Evolutionary conservation across 1,140 invertebrate species (phyloP).

Genomic region (Cardiocondyla obscurior): DNA sequence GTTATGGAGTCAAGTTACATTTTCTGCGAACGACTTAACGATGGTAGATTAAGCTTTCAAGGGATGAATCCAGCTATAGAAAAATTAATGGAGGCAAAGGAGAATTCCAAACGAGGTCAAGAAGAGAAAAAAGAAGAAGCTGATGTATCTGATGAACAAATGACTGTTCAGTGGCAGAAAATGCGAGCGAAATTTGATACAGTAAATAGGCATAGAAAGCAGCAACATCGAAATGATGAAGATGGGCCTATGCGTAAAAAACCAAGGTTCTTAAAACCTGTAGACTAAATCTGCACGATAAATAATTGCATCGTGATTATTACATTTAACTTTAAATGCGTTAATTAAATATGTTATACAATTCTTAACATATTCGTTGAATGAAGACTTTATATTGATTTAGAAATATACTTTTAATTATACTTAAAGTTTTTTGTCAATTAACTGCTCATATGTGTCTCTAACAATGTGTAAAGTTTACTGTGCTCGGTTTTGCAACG

Average conservation of each 20-base stretch:
- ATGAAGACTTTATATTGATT: background rate
- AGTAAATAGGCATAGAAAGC: conserved; percentile 71
- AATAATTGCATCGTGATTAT: background rate
- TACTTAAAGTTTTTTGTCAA: background rate
- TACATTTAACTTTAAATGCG: background rate
- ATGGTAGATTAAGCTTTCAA: conserved; percentile 93
- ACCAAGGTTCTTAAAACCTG: conserved; percentile 78
- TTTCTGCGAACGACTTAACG: conserved; percentile 89
- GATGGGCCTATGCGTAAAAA: conserved; percentile 74
- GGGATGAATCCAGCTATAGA: conserved; percentile 96
- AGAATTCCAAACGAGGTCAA: conserved; percentile 77
- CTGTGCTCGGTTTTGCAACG: conserved; percentile 58
- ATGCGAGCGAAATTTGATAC: conserved; percentile 77
- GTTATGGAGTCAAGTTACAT: conserved; percentile 91
- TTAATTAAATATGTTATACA: conserved; percentile 24
- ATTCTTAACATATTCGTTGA: background rate
- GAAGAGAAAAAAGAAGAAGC: conserved; percentile 84
- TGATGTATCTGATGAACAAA: conserved; percentile 89
- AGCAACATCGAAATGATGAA: conserved; percentile 49
- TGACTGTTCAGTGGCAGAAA: conserved; percentile 84
- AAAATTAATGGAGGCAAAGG: conserved; percentile 86
- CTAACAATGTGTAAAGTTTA: conserved; percentile 46
- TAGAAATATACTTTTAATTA: conserved; percentile 16
- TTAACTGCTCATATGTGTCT: too few species aligned
- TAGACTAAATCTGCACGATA: conserved; percentile 58